Evolutionary conservation across 2,888 invertebrate genomes (phyloP).

Genomic region (Pristionchus arcanus): DNA sequence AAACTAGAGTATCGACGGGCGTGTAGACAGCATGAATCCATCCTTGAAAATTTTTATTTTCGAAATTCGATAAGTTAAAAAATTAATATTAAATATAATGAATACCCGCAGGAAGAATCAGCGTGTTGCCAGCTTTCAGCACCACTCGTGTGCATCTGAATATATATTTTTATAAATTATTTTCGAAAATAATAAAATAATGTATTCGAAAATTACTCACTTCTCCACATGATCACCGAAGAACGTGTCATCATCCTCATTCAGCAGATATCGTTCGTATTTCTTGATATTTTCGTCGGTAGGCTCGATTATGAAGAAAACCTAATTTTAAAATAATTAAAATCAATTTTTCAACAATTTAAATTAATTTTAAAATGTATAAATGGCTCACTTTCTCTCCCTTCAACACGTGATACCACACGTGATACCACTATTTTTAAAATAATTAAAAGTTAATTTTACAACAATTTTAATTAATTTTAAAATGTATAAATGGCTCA

Average conservation of each 20-base stretch:
- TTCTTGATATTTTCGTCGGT: conserved; percentile 83
- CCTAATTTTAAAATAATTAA: conserved; percentile 83
- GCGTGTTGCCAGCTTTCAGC: conserved; percentile 89
- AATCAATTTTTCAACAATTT: too few relatives aligned
- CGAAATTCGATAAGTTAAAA: not conserved
- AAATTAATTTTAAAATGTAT: too few relatives aligned
- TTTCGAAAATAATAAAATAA: conserved; percentile 18
- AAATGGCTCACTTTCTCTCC: too few relatives aligned
- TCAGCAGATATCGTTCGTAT: conserved; percentile 93
- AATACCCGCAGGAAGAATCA: conserved; percentile 90
- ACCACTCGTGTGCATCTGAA: conserved; percentile 86
- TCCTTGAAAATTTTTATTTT: conserved; percentile 81
- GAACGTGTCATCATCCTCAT: conserved; percentile 94
- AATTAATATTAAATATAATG: not conserved
- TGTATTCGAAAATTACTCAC: not conserved
- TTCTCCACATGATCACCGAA: conserved; percentile 86
- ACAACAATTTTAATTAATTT: too few relatives aligned
- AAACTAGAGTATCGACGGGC: conserved; percentile 89
- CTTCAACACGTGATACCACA: too few relatives aligned
- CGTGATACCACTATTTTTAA: conserved; percentile 82
- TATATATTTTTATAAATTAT: conserved; percentile 39
- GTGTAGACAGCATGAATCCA: conserved; percentile 96
- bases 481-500: too few relatives aligned
- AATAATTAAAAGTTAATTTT: too few relatives aligned
- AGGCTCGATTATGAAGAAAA: conserved; percentile 90